These are phyloP conservation scores for Hypomesus transpacificus DNA, from an alignment of 2,113 vertebrate species.

Conservation along the genomic window DNA sequence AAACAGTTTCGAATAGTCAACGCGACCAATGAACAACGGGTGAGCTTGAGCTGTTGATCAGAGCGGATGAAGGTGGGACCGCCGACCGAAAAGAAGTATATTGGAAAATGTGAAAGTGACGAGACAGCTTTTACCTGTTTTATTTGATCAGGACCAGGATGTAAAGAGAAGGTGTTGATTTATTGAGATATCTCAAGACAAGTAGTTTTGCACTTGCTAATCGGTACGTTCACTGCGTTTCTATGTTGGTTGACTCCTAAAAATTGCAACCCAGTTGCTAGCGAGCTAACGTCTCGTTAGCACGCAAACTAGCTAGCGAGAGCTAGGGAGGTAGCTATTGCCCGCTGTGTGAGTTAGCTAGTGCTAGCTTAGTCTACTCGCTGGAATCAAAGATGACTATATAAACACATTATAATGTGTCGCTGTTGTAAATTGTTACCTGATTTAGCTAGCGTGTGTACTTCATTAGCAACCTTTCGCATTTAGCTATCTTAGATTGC, in stretches of 20 bases:
- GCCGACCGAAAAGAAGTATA: slow-evolving; percentile 35
- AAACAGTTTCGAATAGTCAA: slow-evolving; percentile 48
- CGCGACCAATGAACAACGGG: slow-evolving; percentile 54
- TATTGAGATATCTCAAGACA: slow-evolving; percentile 30
- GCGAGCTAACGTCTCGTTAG: slow-evolving; percentile 37
- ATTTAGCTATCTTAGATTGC: too few relatives aligned
- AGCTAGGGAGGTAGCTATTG: not conserved
- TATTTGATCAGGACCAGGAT: not conserved
- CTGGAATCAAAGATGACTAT: too few relatives aligned
- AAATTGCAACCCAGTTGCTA: slow-evolving; percentile 36
- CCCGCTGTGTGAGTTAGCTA: not conserved
- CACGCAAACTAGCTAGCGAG: slow-evolving; percentile 37
- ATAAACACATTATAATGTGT: too few relatives aligned
- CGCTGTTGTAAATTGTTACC: not conserved
- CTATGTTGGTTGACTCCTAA: slow-evolving; percentile 36
- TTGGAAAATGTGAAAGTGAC: slow-evolving; percentile 6
- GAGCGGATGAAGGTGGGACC: slow-evolving; percentile 53
- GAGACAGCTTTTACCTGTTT: slow-evolving; percentile 23
- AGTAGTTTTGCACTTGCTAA: slow-evolving; percentile 49
- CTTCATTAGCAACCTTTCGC: not conserved
- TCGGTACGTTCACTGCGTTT: slow-evolving; percentile 59
- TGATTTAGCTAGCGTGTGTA: not conserved
- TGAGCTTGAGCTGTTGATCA: slow-evolving; percentile 42
- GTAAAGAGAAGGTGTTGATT: slow-evolving; percentile 4
- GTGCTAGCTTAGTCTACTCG: too few relatives aligned